A percentile compares a stretch with the other conserved stretches of the same genome.
Evolutionary conservation across 2,888 invertebrate genomes (phyloP).

Genomic region (Chaetogeoica ovagalla): DNA sequence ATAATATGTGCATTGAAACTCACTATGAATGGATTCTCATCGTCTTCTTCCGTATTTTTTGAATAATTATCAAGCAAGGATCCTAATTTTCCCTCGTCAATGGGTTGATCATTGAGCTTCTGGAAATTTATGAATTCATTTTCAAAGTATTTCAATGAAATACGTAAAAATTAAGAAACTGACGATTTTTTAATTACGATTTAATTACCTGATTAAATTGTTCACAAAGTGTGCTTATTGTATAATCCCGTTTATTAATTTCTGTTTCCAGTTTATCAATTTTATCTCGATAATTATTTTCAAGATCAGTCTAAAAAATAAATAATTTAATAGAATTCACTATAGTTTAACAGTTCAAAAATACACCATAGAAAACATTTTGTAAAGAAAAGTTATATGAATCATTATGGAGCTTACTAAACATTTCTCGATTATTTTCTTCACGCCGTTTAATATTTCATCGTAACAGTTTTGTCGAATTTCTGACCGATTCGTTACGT

Average conservation of each 20-base stretch:
- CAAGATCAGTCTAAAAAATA: slow-evolving; percentile 61
- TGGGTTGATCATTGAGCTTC: slow-evolving; percentile 36
- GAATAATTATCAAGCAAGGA: slow-evolving; percentile 27
- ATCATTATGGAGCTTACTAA: slow-evolving; percentile 59
- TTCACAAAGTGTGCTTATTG: slow-evolving; percentile 72
- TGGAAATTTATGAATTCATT: neutral
- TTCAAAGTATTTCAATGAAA: neutral
- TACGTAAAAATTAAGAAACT: neutral
- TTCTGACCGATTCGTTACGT: neutral
- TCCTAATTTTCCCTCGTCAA: slow-evolving; percentile 38
- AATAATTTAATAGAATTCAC: neutral
- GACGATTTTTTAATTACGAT: too few species aligned
- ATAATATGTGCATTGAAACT: neutral
- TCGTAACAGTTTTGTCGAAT: slow-evolving; percentile 69
- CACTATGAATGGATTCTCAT: slow-evolving; percentile 43
- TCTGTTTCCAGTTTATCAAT: slow-evolving; percentile 63
- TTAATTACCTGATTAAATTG: slow-evolving; percentile 52
- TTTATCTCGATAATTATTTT: slow-evolving; percentile 59
- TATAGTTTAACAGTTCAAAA: neutral
- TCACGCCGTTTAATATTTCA: slow-evolving; percentile 77
- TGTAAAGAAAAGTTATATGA: neutral
- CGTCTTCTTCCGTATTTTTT: slow-evolving; percentile 37
- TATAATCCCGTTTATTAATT: slow-evolving; percentile 77
- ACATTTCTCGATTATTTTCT: slow-evolving; percentile 74
- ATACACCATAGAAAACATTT: neutral